These are phyloP conservation scores for Mycteria americana DNA, from an alignment of 2,797 vertebrate genomes.

Conservation along the genomic window DNA sequence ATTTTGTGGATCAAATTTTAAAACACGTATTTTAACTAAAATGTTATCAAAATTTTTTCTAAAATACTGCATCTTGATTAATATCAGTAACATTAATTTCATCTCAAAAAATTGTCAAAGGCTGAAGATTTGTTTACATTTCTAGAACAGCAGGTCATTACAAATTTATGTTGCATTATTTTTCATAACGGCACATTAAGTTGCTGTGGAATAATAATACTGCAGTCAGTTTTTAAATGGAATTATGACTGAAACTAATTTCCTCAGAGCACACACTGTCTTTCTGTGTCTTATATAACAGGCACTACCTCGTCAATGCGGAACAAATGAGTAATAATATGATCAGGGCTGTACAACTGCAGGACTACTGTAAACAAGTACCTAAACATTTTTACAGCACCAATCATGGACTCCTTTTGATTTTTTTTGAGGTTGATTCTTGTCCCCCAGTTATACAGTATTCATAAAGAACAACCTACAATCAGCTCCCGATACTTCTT, in stretches of 20 bases:
- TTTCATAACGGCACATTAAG: constrained; percentile 40
- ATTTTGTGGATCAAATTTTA: neutral
- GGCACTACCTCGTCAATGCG: neutral
- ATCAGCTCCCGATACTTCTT: constrained; percentile 96
- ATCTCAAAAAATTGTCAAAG: neutral
- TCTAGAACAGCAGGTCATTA: constrained; percentile 28
- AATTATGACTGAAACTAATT: constrained; percentile 41
- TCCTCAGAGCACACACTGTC: neutral
- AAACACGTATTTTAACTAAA: neutral
- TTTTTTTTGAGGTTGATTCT: neutral
- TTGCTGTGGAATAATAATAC: constrained; percentile 16
- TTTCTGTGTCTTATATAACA: constrained; percentile 34
- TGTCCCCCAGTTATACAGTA: neutral
- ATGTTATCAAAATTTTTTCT: neutral
- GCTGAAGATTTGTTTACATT: constrained; percentile 18
- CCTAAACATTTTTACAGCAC: neutral
- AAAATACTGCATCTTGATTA: neutral
- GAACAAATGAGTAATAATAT: constrained; percentile 27
- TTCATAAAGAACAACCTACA: constrained; percentile 74
- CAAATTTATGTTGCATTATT: constrained; percentile 36
- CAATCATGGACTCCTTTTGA: neutral
- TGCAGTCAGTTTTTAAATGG: constrained; percentile 29
- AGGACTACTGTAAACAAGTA: neutral
- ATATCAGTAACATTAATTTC: neutral
- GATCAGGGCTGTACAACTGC: neutral